A percentile compares a stretch with the other conserved stretches of the same genome.
Evolutionary conservation across 2,888 invertebrate genomes (phyloP).

Genomic region (Bellardia pandia): DNA sequence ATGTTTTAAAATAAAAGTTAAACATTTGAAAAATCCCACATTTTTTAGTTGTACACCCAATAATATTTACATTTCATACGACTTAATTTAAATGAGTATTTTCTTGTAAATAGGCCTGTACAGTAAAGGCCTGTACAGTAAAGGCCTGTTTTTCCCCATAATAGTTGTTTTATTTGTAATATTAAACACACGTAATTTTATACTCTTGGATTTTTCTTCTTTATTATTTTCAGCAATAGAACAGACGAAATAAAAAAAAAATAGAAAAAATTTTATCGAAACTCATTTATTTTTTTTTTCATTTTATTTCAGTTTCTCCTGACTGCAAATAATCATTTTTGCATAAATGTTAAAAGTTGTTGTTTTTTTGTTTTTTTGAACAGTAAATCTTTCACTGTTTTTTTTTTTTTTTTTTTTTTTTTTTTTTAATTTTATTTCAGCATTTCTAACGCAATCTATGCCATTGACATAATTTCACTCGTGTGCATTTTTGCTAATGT

Average conservation of each 20-base stretch:
- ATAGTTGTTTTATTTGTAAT: not conserved
- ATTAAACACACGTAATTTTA: not conserved
- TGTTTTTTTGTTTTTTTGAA: conserved; percentile 26
- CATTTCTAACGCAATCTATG: conserved; percentile 69
- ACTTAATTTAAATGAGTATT: no score
- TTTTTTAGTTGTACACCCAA: no score
- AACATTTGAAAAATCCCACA: no score
- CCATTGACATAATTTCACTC: conserved; percentile 72
- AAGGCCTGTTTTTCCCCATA: no score
- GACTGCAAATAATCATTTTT: conserved; percentile 53
- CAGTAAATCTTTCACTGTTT: conserved; percentile 59
- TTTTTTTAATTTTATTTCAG: conserved; percentile 33
- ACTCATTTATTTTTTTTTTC: not conserved
- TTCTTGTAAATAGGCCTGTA: no score
- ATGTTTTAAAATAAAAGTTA: no score
- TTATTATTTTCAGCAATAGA: not conserved
- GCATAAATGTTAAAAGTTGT: conserved; percentile 48
- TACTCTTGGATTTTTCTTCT: not conserved
- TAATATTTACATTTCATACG: no score
- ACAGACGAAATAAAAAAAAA: not conserved
- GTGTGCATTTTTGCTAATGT: conserved; percentile 44
- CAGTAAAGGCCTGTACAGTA: no score
- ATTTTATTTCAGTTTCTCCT: conserved; percentile 27
- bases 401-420: conserved; percentile 43
- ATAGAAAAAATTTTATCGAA: not conserved